Base-by-base conservation (phyloP, 2,113 vertebrate genomes). In the Ciconia boyciana region DNA sequence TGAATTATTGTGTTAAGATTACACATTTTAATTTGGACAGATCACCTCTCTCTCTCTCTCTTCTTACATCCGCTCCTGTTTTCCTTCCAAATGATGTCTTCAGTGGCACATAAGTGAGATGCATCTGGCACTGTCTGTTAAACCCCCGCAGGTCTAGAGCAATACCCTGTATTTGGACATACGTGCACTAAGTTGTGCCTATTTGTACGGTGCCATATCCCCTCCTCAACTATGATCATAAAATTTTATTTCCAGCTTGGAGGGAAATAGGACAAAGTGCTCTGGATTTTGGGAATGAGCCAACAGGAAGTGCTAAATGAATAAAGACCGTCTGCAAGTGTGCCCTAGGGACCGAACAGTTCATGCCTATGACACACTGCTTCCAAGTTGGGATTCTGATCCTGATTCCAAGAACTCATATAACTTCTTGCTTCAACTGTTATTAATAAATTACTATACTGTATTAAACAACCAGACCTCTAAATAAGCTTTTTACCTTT, bases 271-370 rank as follows among this genome's bases (percentile, higher is more conserved):
- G 89, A 74, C 28, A 74, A 95, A 87, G 32, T 25, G 19, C 83
- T 86, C 60, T 75, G 64, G 64, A 87, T 66, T 77, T 83, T 29
- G 80, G 72, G n/a, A 92, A 48, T 5, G 48, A 89, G 65, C 60
- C 87, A 96, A 88, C 4, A 61, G 89, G 76, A 94, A 79, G 65
- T 39, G 57, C 72, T 87, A 54, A 94, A 95, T 12, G n/a, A 91
- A 55, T 66, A 64, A 82, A 80, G 48, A 85, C 17, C 0, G 1
- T 32, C 43, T 81, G 26, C 55, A 89, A 84, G 39, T 3, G 32
- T 10, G 49, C 71, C 64, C 72, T 28, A 16, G n/a, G 52, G 83
- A 94, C 39, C 15, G 8, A 74, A 75, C 41, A 58, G 25, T 26
- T 89, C 55, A 41, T 39, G 46, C 46, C 83, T 80, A 2, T 12